A percentile compares a stretch with the other conserved stretches of the same genome.
Conservation (phyloP, 1,140 invertebrate genomes). For the Heliconius nattereri region DNA sequence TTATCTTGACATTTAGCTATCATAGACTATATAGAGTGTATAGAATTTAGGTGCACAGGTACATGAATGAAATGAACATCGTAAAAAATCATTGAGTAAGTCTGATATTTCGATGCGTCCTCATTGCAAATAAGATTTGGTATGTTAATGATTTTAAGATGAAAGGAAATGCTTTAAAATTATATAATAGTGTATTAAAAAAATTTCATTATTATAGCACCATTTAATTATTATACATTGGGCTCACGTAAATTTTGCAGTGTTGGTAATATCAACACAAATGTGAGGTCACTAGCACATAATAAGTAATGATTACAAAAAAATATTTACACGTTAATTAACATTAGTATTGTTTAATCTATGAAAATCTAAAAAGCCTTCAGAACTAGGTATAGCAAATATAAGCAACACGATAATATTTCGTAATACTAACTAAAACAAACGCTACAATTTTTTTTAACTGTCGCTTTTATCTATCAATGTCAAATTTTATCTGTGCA, state of each 20-base stretch:
- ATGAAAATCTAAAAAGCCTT: not conserved
- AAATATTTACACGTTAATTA: not conserved
- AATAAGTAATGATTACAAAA: not conserved
- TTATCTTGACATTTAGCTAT: conserved; percentile 53
- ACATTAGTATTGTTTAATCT: not conserved
- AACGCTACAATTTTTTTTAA: not conserved
- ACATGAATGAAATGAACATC: not conserved
- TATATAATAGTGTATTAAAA: too few relatives aligned
- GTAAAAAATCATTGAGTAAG: not conserved
- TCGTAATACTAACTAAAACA: not conserved
- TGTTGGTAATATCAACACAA: not conserved
- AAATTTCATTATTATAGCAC: too few relatives aligned
- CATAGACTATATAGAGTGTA: conserved; percentile 13
- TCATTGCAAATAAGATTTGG: not conserved
- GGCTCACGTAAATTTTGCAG: not conserved
- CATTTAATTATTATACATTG: not conserved
- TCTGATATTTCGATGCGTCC: not conserved
- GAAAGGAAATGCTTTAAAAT: too few relatives aligned
- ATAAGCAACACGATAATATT: not conserved
- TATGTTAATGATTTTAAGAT: not conserved
- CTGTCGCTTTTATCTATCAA: conserved; percentile 17
- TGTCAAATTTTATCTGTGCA: conserved; percentile 22
- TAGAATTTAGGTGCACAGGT: conserved; percentile 2
- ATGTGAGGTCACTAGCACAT: conserved; percentile 4
- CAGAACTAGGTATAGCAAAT: not conserved